Evolutionary conservation across 2,888 invertebrate species (phyloP).

Genomic region (Drosophila mimetica): DNA sequence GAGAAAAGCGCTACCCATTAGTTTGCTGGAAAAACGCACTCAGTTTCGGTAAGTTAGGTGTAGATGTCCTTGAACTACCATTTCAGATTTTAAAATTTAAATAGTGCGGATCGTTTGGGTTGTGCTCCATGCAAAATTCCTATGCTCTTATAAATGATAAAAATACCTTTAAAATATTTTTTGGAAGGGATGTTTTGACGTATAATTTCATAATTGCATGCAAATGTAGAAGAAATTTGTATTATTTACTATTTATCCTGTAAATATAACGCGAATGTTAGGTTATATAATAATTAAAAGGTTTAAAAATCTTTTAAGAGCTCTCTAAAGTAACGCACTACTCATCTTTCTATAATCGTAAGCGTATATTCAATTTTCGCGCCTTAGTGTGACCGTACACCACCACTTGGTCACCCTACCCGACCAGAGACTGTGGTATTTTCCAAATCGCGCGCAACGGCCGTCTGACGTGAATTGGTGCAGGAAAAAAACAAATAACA

Average conservation of each 20-base stretch:
- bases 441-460: not conserved
- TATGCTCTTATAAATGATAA: no score
- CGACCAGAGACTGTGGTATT: not conserved
- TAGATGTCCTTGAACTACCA: slow-evolving; percentile 5
- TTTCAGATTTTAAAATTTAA: slow-evolving; percentile 3
- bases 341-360: no score
- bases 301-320: no score
- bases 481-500: slow-evolving; percentile 35
- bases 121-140: no score
- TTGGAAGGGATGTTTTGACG: no score
- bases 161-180: no score
- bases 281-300: no score
- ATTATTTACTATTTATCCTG: no score
- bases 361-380: not conserved
- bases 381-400: not conserved
- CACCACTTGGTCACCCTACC: not conserved
- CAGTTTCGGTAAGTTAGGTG: slow-evolving; percentile 65
- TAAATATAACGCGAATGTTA: no score
- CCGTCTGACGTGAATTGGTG: slow-evolving; percentile 3
- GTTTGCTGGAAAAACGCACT: slow-evolving; percentile 58
- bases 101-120: not conserved
- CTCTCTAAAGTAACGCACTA: no score
- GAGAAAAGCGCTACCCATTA: slow-evolving; percentile 38
- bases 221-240: no score
- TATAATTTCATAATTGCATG: no score